phyloP scores from a whole-genome alignment of 2,113 vertebrate species.

The Pholis gunnellus region DNA sequence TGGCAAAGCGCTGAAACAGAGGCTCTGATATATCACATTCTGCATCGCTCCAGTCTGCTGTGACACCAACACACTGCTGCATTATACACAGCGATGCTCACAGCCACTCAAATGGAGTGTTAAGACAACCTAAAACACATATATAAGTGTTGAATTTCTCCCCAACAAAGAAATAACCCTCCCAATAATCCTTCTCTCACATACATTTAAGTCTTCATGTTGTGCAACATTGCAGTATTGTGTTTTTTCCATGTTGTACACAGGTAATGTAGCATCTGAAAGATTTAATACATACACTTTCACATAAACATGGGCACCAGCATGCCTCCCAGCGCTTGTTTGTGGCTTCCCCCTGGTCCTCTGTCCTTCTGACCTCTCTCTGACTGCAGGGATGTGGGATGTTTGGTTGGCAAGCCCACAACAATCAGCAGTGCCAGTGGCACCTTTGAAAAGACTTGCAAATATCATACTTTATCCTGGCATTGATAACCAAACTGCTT shows the following conservation, averaged over 20 bases:
- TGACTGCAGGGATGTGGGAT: conserved; percentile 1
- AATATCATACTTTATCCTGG: conserved; percentile 15
- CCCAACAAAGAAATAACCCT: conserved; percentile 46
- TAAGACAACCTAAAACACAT: conserved; percentile 43
- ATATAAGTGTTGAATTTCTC: conserved; percentile 11
- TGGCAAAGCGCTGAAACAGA: conserved; percentile 63
- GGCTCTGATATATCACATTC: conserved; percentile 66
- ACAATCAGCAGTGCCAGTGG: conserved; percentile 1
- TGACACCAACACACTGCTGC: conserved; percentile 68
- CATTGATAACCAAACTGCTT: conserved; percentile 16
- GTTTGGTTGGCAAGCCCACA: conserved; percentile 25
- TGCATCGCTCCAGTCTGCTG: conserved; percentile 59
- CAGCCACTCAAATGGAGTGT: conserved; percentile 53
- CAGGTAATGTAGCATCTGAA: conserved; percentile 3
- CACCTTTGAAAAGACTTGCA: conserved; percentile 27
- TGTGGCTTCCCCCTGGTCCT: neutral
- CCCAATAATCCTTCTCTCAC: neutral
- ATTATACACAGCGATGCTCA: conserved; percentile 58
- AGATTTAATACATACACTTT: conserved; percentile 4
- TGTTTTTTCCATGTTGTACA: conserved; percentile 10
- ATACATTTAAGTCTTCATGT: neutral
- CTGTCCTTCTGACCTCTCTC: conserved; percentile 11
- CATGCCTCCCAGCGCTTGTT: neutral
- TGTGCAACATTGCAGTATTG: neutral
- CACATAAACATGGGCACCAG: neutral